Base-by-base conservation (phyloP, 1,140 invertebrate genomes). In the Brachionus plicatilis region DNA sequence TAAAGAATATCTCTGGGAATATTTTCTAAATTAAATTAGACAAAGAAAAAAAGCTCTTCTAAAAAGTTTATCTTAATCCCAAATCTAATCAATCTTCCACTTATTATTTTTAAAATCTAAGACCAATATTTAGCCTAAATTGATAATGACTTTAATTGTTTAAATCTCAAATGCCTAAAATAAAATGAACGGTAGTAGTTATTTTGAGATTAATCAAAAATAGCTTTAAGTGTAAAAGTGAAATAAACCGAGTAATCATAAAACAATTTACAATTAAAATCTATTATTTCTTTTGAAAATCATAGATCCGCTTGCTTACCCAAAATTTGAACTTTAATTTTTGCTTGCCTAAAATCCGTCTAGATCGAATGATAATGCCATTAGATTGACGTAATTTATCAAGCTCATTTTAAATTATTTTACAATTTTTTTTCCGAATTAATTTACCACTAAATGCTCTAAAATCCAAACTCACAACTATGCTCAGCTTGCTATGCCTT, bases 201-300 rank as follows among this genome's bases (percentile, higher is more conserved):
- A 68, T 68, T 68, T 68, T 68, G 66, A 68, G 66, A 68, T 68
- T 68, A 33, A 68, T 68, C 66, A 68, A 68, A 68, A 41, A 68
- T 37, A 29, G 66, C 27, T 68, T 47, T 41, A 41, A 68, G 66
- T 68, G 33, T 12, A 68, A 68, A 68, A 68, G 33, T 68, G 66
- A 33, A 33, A 33, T 68, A 68, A 68, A 33, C 27, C 66, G 14
- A 68, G 66, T 14, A 68, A 68, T 68, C 66, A 68, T 68, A 24
- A 68, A 68, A 68, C 6, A 68, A 68, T 68, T 68, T 68, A 33
- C 27, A 33, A 68, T 68, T 68, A 33, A 68, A n/a, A 41, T 11
- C 29, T 68, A 33, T 41, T 68, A 68, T 41, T 33, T n/a, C 24
- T 27, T 33, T 29, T 68, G 12, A 33, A 33, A 68, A 68, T 68